A percentile compares a stretch with the other conserved stretches of the same genome.
Evolutionary conservation across 2,113 vertebrate species (phyloP).

Genomic region (Chamaea fasciata): DNA sequence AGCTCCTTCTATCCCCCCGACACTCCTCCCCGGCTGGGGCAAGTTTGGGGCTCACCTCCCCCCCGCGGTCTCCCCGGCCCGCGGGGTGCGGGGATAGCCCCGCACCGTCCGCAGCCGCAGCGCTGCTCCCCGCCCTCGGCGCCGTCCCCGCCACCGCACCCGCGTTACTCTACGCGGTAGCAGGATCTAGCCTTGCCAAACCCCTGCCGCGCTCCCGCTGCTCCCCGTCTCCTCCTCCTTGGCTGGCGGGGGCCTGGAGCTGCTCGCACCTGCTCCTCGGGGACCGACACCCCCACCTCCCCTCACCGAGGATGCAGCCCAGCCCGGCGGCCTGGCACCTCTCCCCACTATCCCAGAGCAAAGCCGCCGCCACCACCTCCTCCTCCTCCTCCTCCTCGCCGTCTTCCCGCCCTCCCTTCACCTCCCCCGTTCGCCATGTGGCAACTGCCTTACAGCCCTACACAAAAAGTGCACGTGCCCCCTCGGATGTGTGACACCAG

Average conservation of each 20-base stretch:
- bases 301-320: neutral
- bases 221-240: neutral
- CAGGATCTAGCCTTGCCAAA: neutral
- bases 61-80: neutral
- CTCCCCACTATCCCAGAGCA: neutral
- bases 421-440: neutral
- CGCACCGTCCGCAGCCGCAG: neutral
- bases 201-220: neutral
- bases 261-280: neutral
- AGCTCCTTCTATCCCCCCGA: neutral
- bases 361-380: neutral
- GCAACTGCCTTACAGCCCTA: neutral
- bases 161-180: neutral
- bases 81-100: neutral
- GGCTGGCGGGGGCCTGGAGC: neutral
- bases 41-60: neutral
- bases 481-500: neutral
- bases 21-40: neutral
- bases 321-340: neutral
- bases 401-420: neutral
- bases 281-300: neutral
- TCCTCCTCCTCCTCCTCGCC: neutral
- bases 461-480: conserved; percentile 10
- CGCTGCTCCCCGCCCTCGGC: neutral
- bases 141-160: neutral